Conservation (phyloP, 2,113 vertebrate species). For the Callospermophilus lateralis region DNA sequence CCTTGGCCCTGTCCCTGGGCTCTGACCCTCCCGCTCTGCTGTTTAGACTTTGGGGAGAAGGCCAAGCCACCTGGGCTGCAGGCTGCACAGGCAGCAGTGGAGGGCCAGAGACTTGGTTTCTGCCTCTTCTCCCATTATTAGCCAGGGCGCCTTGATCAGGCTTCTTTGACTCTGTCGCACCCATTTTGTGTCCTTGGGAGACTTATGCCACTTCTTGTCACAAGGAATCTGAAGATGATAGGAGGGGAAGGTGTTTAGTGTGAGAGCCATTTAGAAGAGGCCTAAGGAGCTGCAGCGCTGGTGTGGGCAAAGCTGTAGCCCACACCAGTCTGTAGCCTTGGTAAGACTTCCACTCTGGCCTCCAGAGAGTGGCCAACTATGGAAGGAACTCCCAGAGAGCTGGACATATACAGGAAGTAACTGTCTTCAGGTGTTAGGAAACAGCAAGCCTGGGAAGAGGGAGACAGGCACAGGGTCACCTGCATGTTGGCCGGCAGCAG, state of each 20-base stretch:
- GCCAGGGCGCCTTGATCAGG: background rate
- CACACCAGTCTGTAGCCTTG: background rate
- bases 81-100: fast-evolving
- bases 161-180: background rate
- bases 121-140: background rate
- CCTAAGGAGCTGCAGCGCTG: background rate
- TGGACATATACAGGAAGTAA: background rate
- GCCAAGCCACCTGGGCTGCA: background rate
- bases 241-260: background rate
- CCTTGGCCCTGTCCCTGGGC: background rate
- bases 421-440: background rate
- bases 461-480: background rate
- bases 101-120: background rate
- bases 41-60: background rate
- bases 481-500: no score
- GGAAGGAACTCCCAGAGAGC: background rate
- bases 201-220: no score
- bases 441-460: background rate
- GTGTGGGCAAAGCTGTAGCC: background rate
- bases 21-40: background rate
- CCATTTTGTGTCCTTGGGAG: background rate
- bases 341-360: background rate
- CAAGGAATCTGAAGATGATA: background rate
- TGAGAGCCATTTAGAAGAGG: background rate
- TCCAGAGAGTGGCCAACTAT: background rate